Evolutionary conservation across 2,797 vertebrate genomes (phyloP), one percentile per base, ranked within the genome.

Genomic region (Acanthurus lineatus): DNA sequence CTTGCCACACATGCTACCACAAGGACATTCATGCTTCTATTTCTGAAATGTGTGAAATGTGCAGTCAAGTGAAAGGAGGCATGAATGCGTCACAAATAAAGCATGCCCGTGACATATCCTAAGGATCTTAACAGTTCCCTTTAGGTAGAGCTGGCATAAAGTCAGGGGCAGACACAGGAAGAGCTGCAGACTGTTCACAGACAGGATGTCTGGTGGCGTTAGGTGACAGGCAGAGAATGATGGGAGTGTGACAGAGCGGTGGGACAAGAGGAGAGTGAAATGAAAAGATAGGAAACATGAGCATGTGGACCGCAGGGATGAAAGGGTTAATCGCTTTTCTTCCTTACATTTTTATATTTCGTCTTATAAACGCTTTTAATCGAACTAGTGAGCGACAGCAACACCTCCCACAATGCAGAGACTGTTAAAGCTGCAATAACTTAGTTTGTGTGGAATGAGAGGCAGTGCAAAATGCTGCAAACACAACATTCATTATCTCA

Each of bases 191-290:
- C 90, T 84, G 86, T 73, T 90, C 82, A 76, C 79, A 92, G 92
- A 92, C 87, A 88, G 88, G 84, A 91, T 86, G 91, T 91, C 89
- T 90, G 91, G 81, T 81, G 77, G 90, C 89, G 87, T 91, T 92
- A 91, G 87, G 88, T 89, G 91, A 86, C 85, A 91, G 88, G 89
- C 85, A 64, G 89, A 83, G 88, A 91, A 83, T 22, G 86, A 87
- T 87, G 88, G 78, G 84, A 82, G 88, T 90, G 89, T 84, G 91
- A 92, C 73, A n/a, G 86, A 85, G 89, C 83, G 68, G 76, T 47
- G 77, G 90, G 82, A 86, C 72, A 76, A 88, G 86, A 86, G 81
- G 78, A 77, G 88, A 88, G 85, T 64, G 85, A 85, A 84, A 77
- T 15, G 57, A 73, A 87, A 89, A 85, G 91, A 56, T 89, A 89